Evolutionary conservation across 1,140 invertebrate genomes (phyloP).

Genomic region (Drosophila eugracilis): DNA sequence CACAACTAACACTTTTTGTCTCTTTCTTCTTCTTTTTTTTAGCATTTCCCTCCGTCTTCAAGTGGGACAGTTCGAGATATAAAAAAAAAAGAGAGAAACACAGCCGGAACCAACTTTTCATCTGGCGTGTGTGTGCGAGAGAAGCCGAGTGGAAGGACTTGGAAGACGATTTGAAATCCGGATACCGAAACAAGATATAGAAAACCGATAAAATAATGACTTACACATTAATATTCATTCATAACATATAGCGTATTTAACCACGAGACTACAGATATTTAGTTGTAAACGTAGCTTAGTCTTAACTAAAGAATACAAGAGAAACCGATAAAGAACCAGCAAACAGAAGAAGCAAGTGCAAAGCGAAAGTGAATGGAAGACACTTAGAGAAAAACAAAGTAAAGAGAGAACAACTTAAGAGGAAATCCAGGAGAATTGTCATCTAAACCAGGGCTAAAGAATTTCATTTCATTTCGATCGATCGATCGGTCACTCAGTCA

Average conservation of each 20-base stretch:
- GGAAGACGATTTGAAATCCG: slow-evolving; percentile 3
- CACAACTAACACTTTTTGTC: slow-evolving; percentile 28
- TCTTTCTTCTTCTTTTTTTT: slow-evolving; percentile 12
- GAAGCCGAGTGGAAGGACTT: slow-evolving; percentile 12
- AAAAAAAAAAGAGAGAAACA: too few species aligned
- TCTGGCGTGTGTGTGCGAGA: not conserved
- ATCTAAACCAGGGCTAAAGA: slow-evolving; percentile 42
- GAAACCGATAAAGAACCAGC: slow-evolving; percentile 34
- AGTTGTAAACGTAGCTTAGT: slow-evolving; percentile 81
- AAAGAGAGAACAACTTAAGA: slow-evolving; percentile 16
- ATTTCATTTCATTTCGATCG: slow-evolving; percentile 45
- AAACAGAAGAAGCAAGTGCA: slow-evolving; percentile 27
- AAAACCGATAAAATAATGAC: slow-evolving; percentile 43
- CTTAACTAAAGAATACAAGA: slow-evolving; percentile 47
- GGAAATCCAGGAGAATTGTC: slow-evolving; percentile 45
- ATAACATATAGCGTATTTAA: slow-evolving; percentile 83
- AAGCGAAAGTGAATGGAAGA: slow-evolving; percentile 20
- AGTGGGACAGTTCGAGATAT: slow-evolving; percentile 24
- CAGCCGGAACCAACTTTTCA: slow-evolving; percentile 23
- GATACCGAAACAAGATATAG: slow-evolving; percentile 34
- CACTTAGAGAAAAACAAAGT: slow-evolving; percentile 7
- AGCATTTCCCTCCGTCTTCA: slow-evolving; percentile 25
- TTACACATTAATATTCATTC: slow-evolving; percentile 70
- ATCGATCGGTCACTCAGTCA: slow-evolving; percentile 40
- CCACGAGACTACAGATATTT: slow-evolving; percentile 83